Evolutionary conservation across 64 coral and sea anemone species (phyloP), one percentile per base, ranked within the genome.

Genomic region (Pocillopora verrucosa): DNA sequence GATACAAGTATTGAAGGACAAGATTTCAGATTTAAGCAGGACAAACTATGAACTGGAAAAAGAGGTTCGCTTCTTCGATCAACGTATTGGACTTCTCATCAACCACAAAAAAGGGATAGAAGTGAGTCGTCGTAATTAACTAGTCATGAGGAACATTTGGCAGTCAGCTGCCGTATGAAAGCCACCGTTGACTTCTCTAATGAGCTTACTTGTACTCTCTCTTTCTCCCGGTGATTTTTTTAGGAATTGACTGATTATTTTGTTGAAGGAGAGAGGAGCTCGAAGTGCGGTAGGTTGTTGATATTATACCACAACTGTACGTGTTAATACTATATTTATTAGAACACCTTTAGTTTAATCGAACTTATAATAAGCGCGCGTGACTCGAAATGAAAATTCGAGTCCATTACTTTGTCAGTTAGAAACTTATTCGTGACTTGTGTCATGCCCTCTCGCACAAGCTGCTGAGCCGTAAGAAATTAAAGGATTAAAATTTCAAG

Each of bases 31-130:
- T 36, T 91, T 89, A 30, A 95, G 96, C 83, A 98, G 93, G 87
- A 92, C 89, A 72, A 98, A 98, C 87, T 98, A 95, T 79, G 96
- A 98, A 34, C 76, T 98, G 73, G 96, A 98, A 58, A 92, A 87
- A 61, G 93, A 98, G 60, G 96, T 95, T n/a, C 90, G 92, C 17
- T 92, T 95, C 73, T 98, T 98, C 78, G 96, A 98, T 92, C 94
- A 98, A 59, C 89, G 90, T 61, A 98, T 98, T 36, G 96, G 93
- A 9, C 84, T 98, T 16, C 89, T 98, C 26, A 95, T 98, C 80
- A 95, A 95, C 84, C 94, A 98, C 88, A 88, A 94, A 65, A 98
- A 95, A 57, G 84, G 88, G 25, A 82, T 93, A 72, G 96, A 98
- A 88, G 96, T 98, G 64, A 84, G 95, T 37, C 15, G 15, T 65